Base-by-base conservation (phyloP, 1,140 invertebrate species). In the Cheumatopsyche charites region DNA sequence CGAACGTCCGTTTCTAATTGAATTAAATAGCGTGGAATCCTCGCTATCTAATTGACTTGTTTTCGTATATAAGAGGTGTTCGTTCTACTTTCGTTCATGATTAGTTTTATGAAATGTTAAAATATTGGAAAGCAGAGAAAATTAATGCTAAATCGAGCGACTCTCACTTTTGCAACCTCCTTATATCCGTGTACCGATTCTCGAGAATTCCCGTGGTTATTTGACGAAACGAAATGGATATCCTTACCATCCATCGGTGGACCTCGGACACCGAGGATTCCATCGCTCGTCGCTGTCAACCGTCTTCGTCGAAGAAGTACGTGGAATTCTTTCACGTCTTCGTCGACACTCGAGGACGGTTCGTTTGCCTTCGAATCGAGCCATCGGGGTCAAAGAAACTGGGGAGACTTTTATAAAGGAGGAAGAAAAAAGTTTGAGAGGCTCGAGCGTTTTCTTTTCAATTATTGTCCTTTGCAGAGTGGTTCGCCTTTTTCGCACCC, bases 121-220 rank as follows among this genome's bases (percentile, higher is more conserved):
- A n/a, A n/a, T n/a, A n/a, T n/a, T n/a, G n/a, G n/a, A n/a, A n/a
- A n/a, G n/a, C n/a, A n/a, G n/a, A n/a, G n/a, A n/a, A 73, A 70
- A 70, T 73, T 70, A 73, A 73, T 73, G 72, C 72, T 73, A 73
- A 73, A 70, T 29, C 69, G 72, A 2, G 5, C 1, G 5, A 25
- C 15, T 66, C 36, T 43, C 63, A 9, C 63, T 36, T 66, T 45
- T 29, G 49, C 49, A 21, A 19, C 12, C 49, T 55, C 9, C 49
- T 6, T 11, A 55, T n/a, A n/a, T n/a, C 17, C 6, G 49, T 47
- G 15, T 13, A n/a, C 43, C 4, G 43, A 55, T 47, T 12, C 13
- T n/a, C 43, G 43, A 47, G 17, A 4, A 21, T 55, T 21, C 17
- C 49, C 17, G 3, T 55, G 29, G 29, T 9, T 3, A 36, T 36